These are phyloP conservation scores for Amphiduros pacificus DNA, from an alignment of 2,888 invertebrate genomes.

Conservation along the genomic window DNA sequence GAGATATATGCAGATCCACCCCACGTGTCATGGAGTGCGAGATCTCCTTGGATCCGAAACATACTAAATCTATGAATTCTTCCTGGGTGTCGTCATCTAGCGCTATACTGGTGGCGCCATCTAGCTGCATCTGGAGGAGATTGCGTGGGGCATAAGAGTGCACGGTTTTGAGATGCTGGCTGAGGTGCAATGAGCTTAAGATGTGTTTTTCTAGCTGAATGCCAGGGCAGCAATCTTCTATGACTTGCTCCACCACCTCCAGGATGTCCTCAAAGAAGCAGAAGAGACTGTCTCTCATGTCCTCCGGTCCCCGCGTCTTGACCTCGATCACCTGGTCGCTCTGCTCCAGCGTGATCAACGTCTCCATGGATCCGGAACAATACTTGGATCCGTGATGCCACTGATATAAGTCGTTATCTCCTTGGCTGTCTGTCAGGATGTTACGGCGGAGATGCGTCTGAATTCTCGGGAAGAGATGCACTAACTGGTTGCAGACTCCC, in stretches of 20 bases:
- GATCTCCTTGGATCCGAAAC: conserved; percentile 61
- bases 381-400: conserved; percentile 75
- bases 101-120: conserved; percentile 53
- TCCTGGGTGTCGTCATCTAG: conserved; percentile 64
- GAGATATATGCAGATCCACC: conserved; percentile 66
- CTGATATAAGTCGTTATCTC: conserved; percentile 72
- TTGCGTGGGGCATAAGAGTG: conserved; percentile 51
- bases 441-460: conserved; percentile 67
- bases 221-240: conserved; percentile 71
- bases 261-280: conserved; percentile 72
- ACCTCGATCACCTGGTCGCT: conserved; percentile 66
- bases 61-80: conserved; percentile 65
- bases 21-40: conserved; percentile 62
- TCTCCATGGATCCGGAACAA: conserved; percentile 71
- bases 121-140: conserved; percentile 60
- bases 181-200: conserved; percentile 61
- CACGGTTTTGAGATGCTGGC: conserved; percentile 27
- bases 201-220: conserved; percentile 70
- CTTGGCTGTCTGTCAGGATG: conserved; percentile 44
- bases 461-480: conserved; percentile 72
- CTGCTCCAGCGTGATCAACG: conserved; percentile 66
- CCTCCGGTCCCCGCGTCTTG: conserved; percentile 69
- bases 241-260: conserved; percentile 68
- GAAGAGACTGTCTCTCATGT: conserved; percentile 61
- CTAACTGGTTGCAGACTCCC: conserved; percentile 65